A percentile compares a stretch with the other conserved stretches of the same genome.
phyloP scores from a whole-genome alignment of 1,140 invertebrate species.

The Plectrocnemia conspersa region DNA sequence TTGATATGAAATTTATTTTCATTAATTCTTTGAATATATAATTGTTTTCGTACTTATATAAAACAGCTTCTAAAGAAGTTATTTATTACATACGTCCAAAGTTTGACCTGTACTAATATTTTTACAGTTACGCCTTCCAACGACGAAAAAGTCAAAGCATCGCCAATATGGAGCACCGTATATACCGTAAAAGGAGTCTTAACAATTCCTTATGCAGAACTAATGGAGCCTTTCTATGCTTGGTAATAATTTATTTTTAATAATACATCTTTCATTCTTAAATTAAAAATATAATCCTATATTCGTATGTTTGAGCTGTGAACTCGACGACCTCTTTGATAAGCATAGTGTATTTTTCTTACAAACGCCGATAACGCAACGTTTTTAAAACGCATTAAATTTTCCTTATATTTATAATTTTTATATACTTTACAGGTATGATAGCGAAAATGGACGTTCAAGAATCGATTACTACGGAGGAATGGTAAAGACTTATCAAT shows the following conservation, averaged over 20 bases:
- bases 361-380: background rate
- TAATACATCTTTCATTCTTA: background rate
- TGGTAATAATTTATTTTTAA: constrained; percentile 54
- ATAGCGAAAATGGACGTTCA: constrained; percentile 48
- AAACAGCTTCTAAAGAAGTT: too few species aligned
- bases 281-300: constrained; percentile 21
- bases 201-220: constrained; percentile 89
- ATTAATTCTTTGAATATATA: too few species aligned
- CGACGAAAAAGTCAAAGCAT: constrained; percentile 35
- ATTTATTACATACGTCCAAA: too few species aligned
- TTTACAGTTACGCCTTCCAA: background rate
- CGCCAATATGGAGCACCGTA: constrained; percentile 62
- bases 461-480: constrained; percentile 94
- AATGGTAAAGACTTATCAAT: constrained; percentile 85
- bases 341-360: background rate
- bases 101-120: background rate
- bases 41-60: too few species aligned
- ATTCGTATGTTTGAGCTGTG: constrained; percentile 5
- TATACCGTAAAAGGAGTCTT: constrained; percentile 72
- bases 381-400: too few species aligned
- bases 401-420: background rate
- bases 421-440: constrained; percentile 23
- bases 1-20: too few species aligned
- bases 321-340: constrained; percentile 5
- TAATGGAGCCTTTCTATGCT: constrained; percentile 81